Percentiles rank a stretch among this genome's conserved stretches.
phyloP scores from a whole-genome alignment of 2,113 vertebrate species.

The Aptenodytes patagonicus region DNA sequence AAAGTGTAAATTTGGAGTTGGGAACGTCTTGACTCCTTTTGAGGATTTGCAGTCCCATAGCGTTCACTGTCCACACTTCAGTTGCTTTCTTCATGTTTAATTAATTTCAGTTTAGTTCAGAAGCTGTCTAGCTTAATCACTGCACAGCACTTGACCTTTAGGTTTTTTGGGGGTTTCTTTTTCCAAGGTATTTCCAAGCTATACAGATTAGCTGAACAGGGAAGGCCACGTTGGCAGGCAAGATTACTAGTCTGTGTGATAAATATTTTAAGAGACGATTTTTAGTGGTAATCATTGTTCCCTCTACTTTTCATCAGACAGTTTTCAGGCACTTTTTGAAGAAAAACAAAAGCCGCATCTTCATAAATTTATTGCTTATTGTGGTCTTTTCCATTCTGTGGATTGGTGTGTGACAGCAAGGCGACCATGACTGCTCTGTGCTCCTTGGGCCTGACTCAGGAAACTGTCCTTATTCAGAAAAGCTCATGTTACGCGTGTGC shows the following conservation, averaged over 20 bases:
- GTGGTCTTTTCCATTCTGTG: not conserved
- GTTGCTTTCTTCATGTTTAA: constrained; percentile 30
- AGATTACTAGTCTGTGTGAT: not conserved
- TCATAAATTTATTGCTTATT: not conserved
- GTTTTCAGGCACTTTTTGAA: not conserved
- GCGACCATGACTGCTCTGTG: not conserved
- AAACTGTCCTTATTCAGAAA: not conserved
- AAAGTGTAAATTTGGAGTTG: constrained; percentile 34
- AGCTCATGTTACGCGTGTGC: not conserved
- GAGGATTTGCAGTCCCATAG: not conserved
- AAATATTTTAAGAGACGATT: not conserved
- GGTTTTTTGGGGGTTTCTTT: not conserved
- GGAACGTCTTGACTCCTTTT: not conserved
- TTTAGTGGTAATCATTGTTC: not conserved
- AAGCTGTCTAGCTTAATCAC: constrained; percentile 7
- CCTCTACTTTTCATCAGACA: not conserved
- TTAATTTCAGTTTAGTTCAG: constrained; percentile 26
- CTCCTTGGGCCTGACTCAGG: not conserved
- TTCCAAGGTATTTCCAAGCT: not conserved
- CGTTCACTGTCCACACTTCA: constrained; percentile 19
- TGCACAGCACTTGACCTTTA: not conserved
- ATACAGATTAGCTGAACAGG: not conserved
- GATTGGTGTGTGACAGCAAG: not conserved
- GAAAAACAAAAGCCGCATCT: not conserved
- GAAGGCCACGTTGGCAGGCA: not conserved